Percentiles rank a stretch among this genome's conserved stretches.
Evolutionary conservation across 2,888 invertebrate genomes (phyloP).

Genomic region (Clivina fossor): DNA sequence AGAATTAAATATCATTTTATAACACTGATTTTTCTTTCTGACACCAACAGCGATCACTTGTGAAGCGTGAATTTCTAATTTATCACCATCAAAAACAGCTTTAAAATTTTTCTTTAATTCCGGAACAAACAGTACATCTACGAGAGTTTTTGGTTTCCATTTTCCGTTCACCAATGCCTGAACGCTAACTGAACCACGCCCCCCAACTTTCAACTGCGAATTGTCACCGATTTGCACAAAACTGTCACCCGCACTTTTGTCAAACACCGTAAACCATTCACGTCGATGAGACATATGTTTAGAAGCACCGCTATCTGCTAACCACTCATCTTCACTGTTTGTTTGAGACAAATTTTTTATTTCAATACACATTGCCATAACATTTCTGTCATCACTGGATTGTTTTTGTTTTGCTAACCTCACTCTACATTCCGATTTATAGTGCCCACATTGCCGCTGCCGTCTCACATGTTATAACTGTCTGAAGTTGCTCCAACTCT

Average conservation of each 20-base stretch:
- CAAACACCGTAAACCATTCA: no score
- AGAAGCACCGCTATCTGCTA: conserved; percentile 4
- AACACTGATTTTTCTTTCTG: no score
- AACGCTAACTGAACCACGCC: conserved; percentile 41
- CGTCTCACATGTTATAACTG: conserved; percentile 3
- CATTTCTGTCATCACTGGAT: not conserved
- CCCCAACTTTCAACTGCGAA: conserved; percentile 37
- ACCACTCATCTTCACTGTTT: conserved; percentile 3
- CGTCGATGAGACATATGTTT: no score
- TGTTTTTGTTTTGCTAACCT: conserved; percentile 10
- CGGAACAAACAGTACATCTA: conserved; percentile 45
- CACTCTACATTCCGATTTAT: not conserved
- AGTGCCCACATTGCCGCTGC: conserved; percentile 28
- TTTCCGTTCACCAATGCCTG: conserved; percentile 38
- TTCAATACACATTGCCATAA: conserved; percentile 3
- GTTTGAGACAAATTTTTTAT: not conserved
- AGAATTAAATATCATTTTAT: conserved; percentile 37
- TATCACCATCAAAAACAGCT: conserved; percentile 39
- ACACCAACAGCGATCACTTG: no score
- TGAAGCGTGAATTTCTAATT: no score
- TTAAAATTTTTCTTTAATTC: conserved; percentile 43
- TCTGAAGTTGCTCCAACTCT: conserved; percentile 10
- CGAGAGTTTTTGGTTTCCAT: conserved; percentile 40
- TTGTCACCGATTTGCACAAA: conserved; percentile 38
- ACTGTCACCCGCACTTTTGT: conserved; percentile 1